A percentile compares a stretch with the other conserved stretches of the same genome.
These are phyloP conservation scores for Leptinotarsa tumamoca DNA, from an alignment of 2,888 invertebrate species.

Conservation along the genomic window DNA sequence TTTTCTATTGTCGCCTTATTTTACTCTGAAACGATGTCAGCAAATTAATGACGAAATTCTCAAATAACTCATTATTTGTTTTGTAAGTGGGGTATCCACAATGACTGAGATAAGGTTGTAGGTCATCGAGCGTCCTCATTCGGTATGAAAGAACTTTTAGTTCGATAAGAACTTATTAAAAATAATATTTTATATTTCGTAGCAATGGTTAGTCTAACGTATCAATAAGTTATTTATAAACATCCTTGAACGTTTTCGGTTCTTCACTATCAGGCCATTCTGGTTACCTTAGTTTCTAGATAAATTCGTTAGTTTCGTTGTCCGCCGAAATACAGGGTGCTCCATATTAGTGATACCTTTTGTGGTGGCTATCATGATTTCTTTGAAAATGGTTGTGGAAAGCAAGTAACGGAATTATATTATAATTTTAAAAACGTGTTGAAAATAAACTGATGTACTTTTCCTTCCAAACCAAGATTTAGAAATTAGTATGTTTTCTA, in stretches of 20 bases:
- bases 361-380: no score
- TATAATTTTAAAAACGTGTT: no score
- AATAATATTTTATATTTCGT: constrained; percentile 1
- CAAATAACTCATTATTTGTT: constrained; percentile 8
- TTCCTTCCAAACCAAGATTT: no score
- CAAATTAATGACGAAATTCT: constrained; percentile 7
- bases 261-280: constrained; percentile 5
- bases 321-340: background rate
- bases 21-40: background rate
- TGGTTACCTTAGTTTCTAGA: background rate
- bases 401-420: no score
- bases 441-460: no score
- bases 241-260: constrained; percentile 13
- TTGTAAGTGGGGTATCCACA: constrained; percentile 13
- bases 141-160: constrained; percentile 25
- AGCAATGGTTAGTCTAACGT: constrained; percentile 5
- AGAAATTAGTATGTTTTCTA: no score
- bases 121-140: constrained; percentile 38
- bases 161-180: constrained; percentile 22
- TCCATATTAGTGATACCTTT: background rate
- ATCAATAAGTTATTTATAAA: constrained; percentile 19
- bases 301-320: background rate
- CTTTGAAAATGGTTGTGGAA: no score
- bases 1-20: background rate
- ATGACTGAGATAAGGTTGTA: constrained; percentile 40